Evolutionary conservation across 2,797 vertebrate species (phyloP).

Genomic region (Caiman crocodilus): DNA sequence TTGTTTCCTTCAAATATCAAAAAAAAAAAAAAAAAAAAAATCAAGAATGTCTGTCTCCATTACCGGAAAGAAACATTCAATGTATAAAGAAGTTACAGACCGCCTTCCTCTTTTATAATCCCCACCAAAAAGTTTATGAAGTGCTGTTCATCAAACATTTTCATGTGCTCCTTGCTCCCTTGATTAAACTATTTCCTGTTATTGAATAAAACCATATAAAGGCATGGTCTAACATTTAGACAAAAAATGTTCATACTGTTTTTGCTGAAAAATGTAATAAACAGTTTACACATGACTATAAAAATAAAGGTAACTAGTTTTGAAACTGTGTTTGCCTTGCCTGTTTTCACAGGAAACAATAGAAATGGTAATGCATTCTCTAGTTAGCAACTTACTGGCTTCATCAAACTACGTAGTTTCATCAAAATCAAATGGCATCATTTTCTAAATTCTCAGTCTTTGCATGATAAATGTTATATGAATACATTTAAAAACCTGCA

Average conservation of each 20-base stretch:
- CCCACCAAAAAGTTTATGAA: too few relatives aligned
- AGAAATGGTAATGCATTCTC: not conserved
- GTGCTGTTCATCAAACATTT: too few relatives aligned
- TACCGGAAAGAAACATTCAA: too few relatives aligned
- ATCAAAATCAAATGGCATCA: rapidly evolving
- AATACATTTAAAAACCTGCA: not conserved
- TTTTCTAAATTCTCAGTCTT: not conserved
- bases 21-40: too few relatives aligned
- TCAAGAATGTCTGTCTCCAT: slow-evolving; percentile 6
- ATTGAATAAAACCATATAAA: not conserved
- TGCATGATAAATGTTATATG: not conserved
- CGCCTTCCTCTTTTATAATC: too few relatives aligned
- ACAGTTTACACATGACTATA: not conserved
- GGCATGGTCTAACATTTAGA: not conserved
- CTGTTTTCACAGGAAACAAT: not conserved
- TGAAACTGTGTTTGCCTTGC: not conserved
- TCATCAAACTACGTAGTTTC: not conserved
- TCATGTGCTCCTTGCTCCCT: not conserved
- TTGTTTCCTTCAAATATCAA: too few relatives aligned
- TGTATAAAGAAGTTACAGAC: too few relatives aligned
- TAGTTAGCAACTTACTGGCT: not conserved
- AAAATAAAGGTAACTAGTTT: not conserved
- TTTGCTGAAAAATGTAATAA: not conserved
- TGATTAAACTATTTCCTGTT: not conserved
- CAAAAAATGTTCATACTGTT: not conserved